Conservation (phyloP, 2,113 vertebrate species). For the Clarias batrachus region DNA sequence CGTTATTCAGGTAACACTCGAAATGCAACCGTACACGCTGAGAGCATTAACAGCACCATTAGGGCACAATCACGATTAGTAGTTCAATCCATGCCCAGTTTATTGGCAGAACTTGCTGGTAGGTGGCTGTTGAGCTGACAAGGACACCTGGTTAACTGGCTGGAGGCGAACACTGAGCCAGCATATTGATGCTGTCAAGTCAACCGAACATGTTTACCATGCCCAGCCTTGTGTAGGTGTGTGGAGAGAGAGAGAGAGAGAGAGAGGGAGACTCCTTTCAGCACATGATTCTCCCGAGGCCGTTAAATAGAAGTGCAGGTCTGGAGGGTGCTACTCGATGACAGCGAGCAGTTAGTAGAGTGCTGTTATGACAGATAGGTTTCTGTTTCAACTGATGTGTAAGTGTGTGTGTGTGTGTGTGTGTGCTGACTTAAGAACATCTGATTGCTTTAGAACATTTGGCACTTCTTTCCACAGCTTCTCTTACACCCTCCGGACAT, state of each 20-base stretch:
- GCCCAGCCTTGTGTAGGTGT: conserved; percentile 5
- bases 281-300: conserved; percentile 19
- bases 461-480: conserved; percentile 29
- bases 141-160: conserved; percentile 40
- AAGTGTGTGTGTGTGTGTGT: background rate
- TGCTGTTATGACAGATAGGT: conserved; percentile 2
- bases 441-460: conserved; percentile 22
- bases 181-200: conserved; percentile 38
- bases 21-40: background rate
- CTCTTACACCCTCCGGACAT: conserved; percentile 45
- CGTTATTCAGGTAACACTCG: background rate
- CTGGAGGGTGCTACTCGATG: background rate
- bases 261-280: conserved; percentile 6
- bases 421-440: conserved; percentile 4
- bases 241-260: conserved; percentile 7
- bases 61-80: background rate
- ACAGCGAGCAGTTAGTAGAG: conserved; percentile 16
- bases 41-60: background rate
- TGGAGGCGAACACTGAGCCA: conserved; percentile 30
- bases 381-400: background rate
- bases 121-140: conserved; percentile 29
- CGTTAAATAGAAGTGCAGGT: conserved; percentile 35
- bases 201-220: conserved; percentile 21
- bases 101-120: conserved; percentile 23
- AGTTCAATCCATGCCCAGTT: background rate